Evolutionary conservation across 2,888 invertebrate genomes (phyloP), one percentile per base, ranked within the genome.

Genomic region (Cataglyphis livida): DNA sequence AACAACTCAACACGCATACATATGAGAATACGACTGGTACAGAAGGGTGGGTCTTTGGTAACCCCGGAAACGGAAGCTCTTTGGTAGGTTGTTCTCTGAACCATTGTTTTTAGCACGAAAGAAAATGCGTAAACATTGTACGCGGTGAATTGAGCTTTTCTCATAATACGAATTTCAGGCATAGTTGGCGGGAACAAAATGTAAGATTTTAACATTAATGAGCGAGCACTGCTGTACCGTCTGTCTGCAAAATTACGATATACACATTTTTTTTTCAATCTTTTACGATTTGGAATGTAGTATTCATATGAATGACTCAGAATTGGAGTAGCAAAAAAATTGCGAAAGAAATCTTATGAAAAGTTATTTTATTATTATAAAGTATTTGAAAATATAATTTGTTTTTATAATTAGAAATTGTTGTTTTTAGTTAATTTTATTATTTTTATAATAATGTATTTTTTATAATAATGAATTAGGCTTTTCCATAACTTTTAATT

Each of bases 31-130:
- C 71, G 59, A 32, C 32, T 41, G 44, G 59, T 18, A 25, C 66
- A 83, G 76, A 71, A 79, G 84, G 82, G 79, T 57, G 61, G 73
- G 64, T 57, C 73, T 86, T 88, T 64, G 70, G 82, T 83, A 70
- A 75, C 68, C 64, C 82, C 86, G 84, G 86, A 88, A 89, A 81
- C 89, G 89, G 88, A 90, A 87, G 88, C 87, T 83, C 87, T 88
- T 88, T 81, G 84, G 81, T 71, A 59, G 78, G 82, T 86, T 78
- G 71, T 79, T 79, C 62, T 83, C 35, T n/a, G 10, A 12, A 51
- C 79, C 65, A 87, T 88, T 87, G 87, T 87, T 87, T 84, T 74
- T 74, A 18, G 44, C 65, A 70, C 78, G 84, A 86, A 86, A 70
- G 73, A 70, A 65, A 82, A 84, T 79, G 79, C 81, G 82, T 59